Evolutionary conservation across 2,113 vertebrate species (phyloP).

Genomic region (Actinemys pallida): DNA sequence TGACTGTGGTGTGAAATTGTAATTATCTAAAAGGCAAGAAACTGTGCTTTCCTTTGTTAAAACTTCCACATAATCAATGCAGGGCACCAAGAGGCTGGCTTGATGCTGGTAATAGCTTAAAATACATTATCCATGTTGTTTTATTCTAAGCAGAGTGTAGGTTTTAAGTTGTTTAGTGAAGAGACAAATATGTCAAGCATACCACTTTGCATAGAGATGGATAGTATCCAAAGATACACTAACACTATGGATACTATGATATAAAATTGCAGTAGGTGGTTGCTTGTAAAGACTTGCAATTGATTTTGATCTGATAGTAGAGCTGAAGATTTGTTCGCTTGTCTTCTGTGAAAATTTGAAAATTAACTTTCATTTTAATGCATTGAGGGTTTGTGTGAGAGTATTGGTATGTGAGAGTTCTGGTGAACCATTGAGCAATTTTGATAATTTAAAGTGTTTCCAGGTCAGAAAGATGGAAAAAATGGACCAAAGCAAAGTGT

Average conservation of each 20-base stretch:
- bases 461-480: not conserved
- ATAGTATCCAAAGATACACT: not conserved
- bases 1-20: not conserved
- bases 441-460: not conserved
- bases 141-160: not conserved
- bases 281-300: not conserved
- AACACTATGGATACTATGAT: not conserved
- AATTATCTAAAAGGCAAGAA: not conserved
- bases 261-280: not conserved
- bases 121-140: not conserved
- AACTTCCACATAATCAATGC: not conserved
- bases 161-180: not conserved
- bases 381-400: not conserved
- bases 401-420: not conserved
- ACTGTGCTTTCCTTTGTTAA: slow-evolving; percentile 9
- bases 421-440: slow-evolving; percentile 10
- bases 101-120: rapidly evolving
- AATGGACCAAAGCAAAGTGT: slow-evolving; percentile 7
- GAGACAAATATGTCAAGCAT: not conserved
- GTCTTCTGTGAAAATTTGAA: slow-evolving; percentile 21
- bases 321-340: slow-evolving; percentile 1
- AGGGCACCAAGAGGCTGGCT: not conserved
- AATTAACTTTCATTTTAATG: slow-evolving; percentile 5
- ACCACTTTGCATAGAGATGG: not conserved
- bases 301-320: slow-evolving; percentile 13